Percentiles rank a stretch among this genome's conserved stretches.
Conservation (phyloP, 2,113 vertebrate genomes). For the Brachypteracias leptosomus region DNA sequence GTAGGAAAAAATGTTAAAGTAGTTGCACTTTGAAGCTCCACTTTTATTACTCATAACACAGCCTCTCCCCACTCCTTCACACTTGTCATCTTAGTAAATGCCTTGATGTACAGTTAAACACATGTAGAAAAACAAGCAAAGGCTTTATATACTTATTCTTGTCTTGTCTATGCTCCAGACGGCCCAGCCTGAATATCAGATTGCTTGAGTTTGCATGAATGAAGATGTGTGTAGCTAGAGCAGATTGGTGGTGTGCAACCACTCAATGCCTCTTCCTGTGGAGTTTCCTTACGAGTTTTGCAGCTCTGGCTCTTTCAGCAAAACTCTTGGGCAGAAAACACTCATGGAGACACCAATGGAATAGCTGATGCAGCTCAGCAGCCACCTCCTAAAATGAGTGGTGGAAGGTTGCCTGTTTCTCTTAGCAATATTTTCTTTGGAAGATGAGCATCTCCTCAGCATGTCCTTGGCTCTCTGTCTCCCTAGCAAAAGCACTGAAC, state of each 20-base stretch:
- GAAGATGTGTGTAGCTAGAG: neutral
- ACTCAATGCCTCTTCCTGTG: neutral
- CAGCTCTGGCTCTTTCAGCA: neutral
- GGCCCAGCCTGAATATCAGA: neutral
- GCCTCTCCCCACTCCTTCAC: neutral
- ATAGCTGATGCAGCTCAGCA: conserved; percentile 18
- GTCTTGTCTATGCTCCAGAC: neutral
- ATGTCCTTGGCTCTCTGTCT: neutral
- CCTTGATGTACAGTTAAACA: neutral
- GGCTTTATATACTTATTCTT: neutral
- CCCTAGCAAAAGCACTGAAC: neutral
- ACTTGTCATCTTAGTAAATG: neutral
- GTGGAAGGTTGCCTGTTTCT: conserved; percentile 30
- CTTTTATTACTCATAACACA: neutral
- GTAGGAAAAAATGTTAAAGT: neutral
- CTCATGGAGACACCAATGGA: neutral
- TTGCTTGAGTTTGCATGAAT: neutral
- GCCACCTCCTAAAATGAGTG: neutral
- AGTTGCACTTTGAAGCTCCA: neutral
- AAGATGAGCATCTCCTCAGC: neutral
- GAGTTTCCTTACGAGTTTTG: neutral
- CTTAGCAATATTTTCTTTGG: neutral
- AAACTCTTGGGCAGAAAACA: neutral
- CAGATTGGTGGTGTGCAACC: neutral
- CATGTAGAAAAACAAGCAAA: neutral